Evolutionary conservation across 1,140 invertebrate genomes (phyloP).

Genomic region (Drosophila gunungcola): DNA sequence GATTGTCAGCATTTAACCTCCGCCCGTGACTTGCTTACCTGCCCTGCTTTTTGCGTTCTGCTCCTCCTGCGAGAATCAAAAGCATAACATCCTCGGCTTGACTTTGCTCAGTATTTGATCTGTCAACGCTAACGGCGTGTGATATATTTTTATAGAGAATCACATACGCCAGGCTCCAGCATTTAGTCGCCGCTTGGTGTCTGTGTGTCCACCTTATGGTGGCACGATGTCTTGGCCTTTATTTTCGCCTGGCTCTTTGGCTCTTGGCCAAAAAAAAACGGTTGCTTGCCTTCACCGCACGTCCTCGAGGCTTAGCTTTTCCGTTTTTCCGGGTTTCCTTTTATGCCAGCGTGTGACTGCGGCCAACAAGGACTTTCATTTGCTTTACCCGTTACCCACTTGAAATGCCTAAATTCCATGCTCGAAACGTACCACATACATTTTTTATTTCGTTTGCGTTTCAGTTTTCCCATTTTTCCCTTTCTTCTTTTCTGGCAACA

Average conservation of each 20-base stretch:
- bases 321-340: slow-evolving; percentile 24
- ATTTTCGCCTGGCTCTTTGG: slow-evolving; percentile 40
- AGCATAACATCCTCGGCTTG: slow-evolving; percentile 26
- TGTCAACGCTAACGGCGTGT: slow-evolving; percentile 41
- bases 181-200: slow-evolving; percentile 17
- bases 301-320: slow-evolving; percentile 37
- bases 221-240: slow-evolving; percentile 37
- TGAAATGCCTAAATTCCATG: slow-evolving; percentile 60
- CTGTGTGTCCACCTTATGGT: slow-evolving; percentile 9
- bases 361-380: slow-evolving; percentile 45
- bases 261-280: slow-evolving; percentile 49
- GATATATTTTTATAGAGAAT: slow-evolving; percentile 51
- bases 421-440: slow-evolving; percentile 50
- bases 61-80: slow-evolving; percentile 24
- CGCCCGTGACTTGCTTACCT: slow-evolving; percentile 43
- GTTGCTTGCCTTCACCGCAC: slow-evolving; percentile 49
- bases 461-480: slow-evolving; percentile 23
- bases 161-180: slow-evolving; percentile 31
- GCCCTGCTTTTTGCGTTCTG: not conserved
- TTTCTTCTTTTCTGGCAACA: slow-evolving; percentile 24
- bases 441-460: slow-evolving; percentile 68
- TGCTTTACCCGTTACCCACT: slow-evolving; percentile 42
- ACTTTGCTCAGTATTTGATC: slow-evolving; percentile 22
- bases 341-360: slow-evolving; percentile 9
- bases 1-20: slow-evolving; percentile 55